Base-by-base conservation (phyloP, 1,140 invertebrate species). In the Lasioglossum baleicum region DNA sequence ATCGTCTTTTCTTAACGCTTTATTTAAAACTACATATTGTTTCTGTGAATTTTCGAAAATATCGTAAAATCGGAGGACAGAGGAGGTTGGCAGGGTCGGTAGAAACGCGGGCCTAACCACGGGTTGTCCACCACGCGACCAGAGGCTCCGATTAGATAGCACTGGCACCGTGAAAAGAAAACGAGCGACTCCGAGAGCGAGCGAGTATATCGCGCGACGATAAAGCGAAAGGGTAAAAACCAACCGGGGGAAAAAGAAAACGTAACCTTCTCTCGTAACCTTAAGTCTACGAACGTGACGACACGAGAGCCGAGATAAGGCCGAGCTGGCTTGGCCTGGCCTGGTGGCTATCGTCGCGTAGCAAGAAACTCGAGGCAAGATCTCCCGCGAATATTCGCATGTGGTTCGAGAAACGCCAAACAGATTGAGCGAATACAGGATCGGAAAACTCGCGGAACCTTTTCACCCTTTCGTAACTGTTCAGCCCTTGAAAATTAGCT, bases 201-300 rank as follows among this genome's bases (percentile, higher is more conserved):
- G 20, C n/a, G n/a, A 26, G 61, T 63, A 35, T 81, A 53, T 56
- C 66, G 66, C 66, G 66, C 15, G 35, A 48, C 67, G 83, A 82
- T 79, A 85, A 82, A 86, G 51, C 71, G 72, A 73, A 75, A 85
- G 68, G 56, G 22, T 79, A 79, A 86, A 84, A 82, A 79, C 40
- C 22, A 51, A 60, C 11, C 51, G 15, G 51, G 44, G 58, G 66
- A 35, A 73, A 80, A 79, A 86, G 80, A 85, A 86, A 75, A 85
- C 66, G 72, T 80, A 85, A 86, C 80, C 79, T 84, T 84, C 80
- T 73, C 79, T 61, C 74, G 79, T 85, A 82, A 85, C 80, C 83
- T 81, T 77, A 75, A 82, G 80, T 60, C 60, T 67, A 67, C 71
- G 63, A 75, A 78, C 64, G 80, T 79, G 80, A 85, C 83, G 80